Percentiles rank a stretch among this genome's conserved stretches.
Conservation (phyloP, 2,797 vertebrate genomes). For the Hippocampus kuda region DNA sequence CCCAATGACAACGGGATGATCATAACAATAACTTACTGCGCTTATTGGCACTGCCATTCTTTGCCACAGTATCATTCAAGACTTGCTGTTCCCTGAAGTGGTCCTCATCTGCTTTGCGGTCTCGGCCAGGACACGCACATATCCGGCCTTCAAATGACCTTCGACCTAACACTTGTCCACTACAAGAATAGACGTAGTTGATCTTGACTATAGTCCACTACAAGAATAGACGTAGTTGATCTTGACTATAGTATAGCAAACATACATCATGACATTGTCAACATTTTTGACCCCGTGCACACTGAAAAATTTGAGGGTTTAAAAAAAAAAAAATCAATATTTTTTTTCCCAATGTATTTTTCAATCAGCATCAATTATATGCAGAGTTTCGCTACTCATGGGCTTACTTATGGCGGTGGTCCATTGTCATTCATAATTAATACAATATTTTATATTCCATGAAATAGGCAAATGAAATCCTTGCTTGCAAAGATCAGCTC, state of each 20-base stretch:
- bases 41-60: slow-evolving; percentile 80
- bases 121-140: slow-evolving; percentile 92
- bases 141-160: slow-evolving; percentile 95
- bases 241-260: not conserved
- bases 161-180: slow-evolving; percentile 90
- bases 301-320: too few relatives aligned
- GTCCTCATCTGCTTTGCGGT: slow-evolving; percentile 93
- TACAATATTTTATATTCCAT: not conserved
- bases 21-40: slow-evolving; percentile 74
- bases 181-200: slow-evolving; percentile 37
- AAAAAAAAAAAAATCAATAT: too few relatives aligned
- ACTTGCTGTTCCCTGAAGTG: slow-evolving; percentile 93
- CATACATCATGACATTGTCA: not conserved
- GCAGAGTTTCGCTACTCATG: too few relatives aligned
- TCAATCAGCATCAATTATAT: too few relatives aligned
- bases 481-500: not conserved
- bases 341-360: too few relatives aligned
- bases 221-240: not conserved
- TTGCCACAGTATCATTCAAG: slow-evolving; percentile 78
- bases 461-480: not conserved
- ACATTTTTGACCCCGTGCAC: not conserved
- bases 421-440: not conserved
- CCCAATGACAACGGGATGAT: not conserved
- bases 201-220: slow-evolving; percentile 64
- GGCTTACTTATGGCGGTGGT: too few relatives aligned